Base-by-base conservation (phyloP, 2,888 invertebrate species). In the Uropetala carovei region DNA sequence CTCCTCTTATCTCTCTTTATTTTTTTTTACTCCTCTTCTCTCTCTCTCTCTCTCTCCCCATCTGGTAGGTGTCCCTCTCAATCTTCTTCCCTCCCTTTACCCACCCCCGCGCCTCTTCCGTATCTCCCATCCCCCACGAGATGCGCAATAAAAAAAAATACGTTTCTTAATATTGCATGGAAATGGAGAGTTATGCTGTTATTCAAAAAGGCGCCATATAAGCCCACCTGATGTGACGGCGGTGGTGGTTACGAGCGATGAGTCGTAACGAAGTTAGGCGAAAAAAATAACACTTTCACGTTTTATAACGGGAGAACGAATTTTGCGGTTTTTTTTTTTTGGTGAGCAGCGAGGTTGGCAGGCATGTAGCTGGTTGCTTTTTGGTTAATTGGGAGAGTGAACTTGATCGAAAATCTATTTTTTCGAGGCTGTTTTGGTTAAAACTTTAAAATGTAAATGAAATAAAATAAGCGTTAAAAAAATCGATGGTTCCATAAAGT, bases 201-300 rank as follows among this genome's bases (percentile, higher is more conserved):
- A 30, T 86, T 27, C 43, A n/a, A 4, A 43, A 16, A 13, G 56
- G 89, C n/a, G 43, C 56, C 43, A 43, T 43, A 18, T 89, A 43
- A 89, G 89, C 64, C 18, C 64, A 64, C n/a, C 68, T 43, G 43
- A 60, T 68, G 64, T 30, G 89, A 89, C n/a, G n/a, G 18, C 64
- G 11, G 43, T 13, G 11, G 75, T 27, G 27, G 27, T 75, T 75
- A 27, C n/a, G 89, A 89, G 89, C 43, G 64, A 89, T 64, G 68
- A 9, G n/a, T 11, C 64, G 75, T 75, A 75, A 27, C 27, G 75
- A 75, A 27, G 27, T 75, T 75, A 75, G 16, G 22, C 27, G 75
- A 75, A 27, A 22, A 27, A 22, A 1, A 14, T 75, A 75, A 27
- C n/a, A 27, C 75, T 75, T 27, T 0, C 75, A 2, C 13, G 75